Conservation (phyloP, 2,797 vertebrate genomes). For the Siniperca obscura region DNA sequence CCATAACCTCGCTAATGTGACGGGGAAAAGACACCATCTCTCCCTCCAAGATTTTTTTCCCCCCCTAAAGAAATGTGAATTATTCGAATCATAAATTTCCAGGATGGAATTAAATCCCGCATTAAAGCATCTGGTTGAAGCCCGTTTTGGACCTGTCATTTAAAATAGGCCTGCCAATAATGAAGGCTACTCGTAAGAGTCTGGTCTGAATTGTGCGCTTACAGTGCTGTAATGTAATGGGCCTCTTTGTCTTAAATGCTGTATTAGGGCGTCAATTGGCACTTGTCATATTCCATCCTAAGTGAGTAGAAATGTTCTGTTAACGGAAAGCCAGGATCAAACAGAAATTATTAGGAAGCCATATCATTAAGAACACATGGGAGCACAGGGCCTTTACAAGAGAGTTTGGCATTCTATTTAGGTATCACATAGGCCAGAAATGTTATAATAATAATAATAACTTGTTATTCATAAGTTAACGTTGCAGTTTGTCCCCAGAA, state of each 20-base stretch:
- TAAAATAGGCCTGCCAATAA: slow-evolving; percentile 46
- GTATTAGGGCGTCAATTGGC: slow-evolving; percentile 50
- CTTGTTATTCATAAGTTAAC: background rate
- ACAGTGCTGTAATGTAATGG: slow-evolving; percentile 20
- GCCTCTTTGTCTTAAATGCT: slow-evolving; percentile 36
- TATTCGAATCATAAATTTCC: slow-evolving; percentile 62
- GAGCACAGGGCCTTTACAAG: background rate
- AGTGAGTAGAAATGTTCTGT: slow-evolving; percentile 33
- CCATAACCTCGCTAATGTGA: slow-evolving; percentile 43
- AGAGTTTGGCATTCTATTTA: background rate
- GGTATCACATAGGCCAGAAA: background rate
- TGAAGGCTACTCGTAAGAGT: slow-evolving; percentile 3
- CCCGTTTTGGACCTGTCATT: slow-evolving; percentile 49
- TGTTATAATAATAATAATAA: background rate
- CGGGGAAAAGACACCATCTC: slow-evolving; percentile 23
- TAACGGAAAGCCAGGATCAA: slow-evolving; percentile 41
- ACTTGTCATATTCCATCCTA: slow-evolving; percentile 55
- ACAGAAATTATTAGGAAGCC: slow-evolving; percentile 33
- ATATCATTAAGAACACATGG: background rate
- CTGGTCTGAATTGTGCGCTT: slow-evolving; percentile 40
- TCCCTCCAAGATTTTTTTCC: background rate
- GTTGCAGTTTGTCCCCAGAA: background rate
- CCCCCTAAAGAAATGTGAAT: slow-evolving; percentile 49
- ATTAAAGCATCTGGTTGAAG: slow-evolving; percentile 52
- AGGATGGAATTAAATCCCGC: slow-evolving; percentile 61